Percentiles rank a stretch among this genome's conserved stretches.
Evolutionary conservation across 2,888 invertebrate genomes (phyloP).

Genomic region (Polydrusus cervinus): DNA sequence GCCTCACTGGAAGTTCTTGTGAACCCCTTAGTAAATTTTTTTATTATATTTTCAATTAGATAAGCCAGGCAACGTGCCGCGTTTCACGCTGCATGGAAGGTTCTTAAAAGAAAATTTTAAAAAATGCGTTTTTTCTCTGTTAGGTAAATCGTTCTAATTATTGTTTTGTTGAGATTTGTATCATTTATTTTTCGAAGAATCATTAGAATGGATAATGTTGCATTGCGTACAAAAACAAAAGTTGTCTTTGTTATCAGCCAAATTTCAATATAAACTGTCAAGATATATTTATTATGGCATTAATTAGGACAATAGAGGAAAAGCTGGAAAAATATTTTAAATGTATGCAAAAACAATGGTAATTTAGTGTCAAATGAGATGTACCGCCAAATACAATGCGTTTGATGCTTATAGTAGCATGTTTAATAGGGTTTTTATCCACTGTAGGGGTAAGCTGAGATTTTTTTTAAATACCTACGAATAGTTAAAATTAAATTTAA

Average conservation of each 20-base stretch:
- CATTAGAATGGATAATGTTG: background rate
- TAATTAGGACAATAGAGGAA: constrained; percentile 32
- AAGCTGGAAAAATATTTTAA: constrained; percentile 27
- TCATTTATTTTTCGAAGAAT: constrained; percentile 17
- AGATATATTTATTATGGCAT: constrained; percentile 33
- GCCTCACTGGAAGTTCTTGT: too few relatives aligned
- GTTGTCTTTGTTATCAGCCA: constrained; percentile 5
- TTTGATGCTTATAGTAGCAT: constrained; percentile 25
- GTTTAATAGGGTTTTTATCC: constrained; percentile 29
- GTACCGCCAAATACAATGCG: constrained; percentile 35
- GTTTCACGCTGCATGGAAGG: too few relatives aligned
- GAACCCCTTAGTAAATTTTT: too few relatives aligned
- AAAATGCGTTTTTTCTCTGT: too few relatives aligned
- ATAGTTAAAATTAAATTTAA: too few relatives aligned
- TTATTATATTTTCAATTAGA: too few relatives aligned
- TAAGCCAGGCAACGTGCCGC: too few relatives aligned
- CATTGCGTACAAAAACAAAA: constrained; percentile 15
- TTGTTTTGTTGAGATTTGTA: background rate
- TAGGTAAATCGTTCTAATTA: too few relatives aligned
- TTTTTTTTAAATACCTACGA: too few relatives aligned
- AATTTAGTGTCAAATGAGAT: constrained; percentile 33
- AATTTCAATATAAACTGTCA: constrained; percentile 7
- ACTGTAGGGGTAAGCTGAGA: constrained; percentile 24
- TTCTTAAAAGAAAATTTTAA: too few relatives aligned
- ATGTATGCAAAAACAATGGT: constrained; percentile 7